Base-by-base conservation (phyloP, 2,797 vertebrate species). In the Hoplostethus mediterraneus region DNA sequence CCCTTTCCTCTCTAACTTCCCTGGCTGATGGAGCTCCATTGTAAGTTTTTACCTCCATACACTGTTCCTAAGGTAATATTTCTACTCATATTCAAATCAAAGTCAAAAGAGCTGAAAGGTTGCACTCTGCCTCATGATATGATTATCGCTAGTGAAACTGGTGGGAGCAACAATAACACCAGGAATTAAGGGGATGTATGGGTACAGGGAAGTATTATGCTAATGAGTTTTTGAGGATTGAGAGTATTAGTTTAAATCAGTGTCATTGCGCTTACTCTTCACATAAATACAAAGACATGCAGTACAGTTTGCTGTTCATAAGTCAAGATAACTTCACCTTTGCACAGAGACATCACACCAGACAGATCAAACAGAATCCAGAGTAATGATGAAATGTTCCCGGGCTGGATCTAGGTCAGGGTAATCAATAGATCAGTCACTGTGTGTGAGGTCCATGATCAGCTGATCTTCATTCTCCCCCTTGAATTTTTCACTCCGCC, bases 21-120 rank as follows among this genome's bases (percentile, higher is more conserved):
- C 51, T 65, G 17, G 75, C 70, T 62, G 47, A 87, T 68, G 88
- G 77, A 59, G 28, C 48, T n/a, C 59, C 56, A 28, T 0, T 90
- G 90, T 93, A 69, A 91, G 92, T 93, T 0, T 2, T 40, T 44
- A 59, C 6, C 12, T 52, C 55, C 38, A 14, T 28, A 47, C 9
- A 11, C 42, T 36, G 6, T 30, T 3, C 1, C 10, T 45, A 2
- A 36, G 17, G 10, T 28, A 16, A 4, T 31, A 36, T 25, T n/a
- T n/a, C 57, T 45, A n/a, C 0, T 36, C 0, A 1, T 0, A 47
- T 38, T 5, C 31, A 11, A 8, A 25, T 51, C 21, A 48, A 4
- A 48, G 16, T 48, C n/a, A 55, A 49, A 14, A 12, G 2, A 33
- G 1, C 1, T 65, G 10, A 16, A 45, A 31, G 33, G 56, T 25